These are phyloP conservation scores for Agrotis puta DNA, from an alignment of 2,888 invertebrate species.

Conservation along the genomic window DNA sequence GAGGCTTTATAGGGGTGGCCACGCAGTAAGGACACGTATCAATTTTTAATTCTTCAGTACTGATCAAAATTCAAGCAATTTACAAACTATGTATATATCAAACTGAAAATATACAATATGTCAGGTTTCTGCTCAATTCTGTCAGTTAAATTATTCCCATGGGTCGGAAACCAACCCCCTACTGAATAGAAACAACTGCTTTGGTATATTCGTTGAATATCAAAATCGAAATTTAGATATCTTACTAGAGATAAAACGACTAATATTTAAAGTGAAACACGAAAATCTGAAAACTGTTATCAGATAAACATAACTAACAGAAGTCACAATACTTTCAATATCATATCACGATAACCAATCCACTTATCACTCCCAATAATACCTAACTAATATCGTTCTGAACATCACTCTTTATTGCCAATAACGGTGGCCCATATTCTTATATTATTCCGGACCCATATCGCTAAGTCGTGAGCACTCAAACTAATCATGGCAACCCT, in stretches of 20 bases:
- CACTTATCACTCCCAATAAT: slow-evolving; percentile 27
- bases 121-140: no score
- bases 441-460: slow-evolving; percentile 4
- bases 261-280: not conserved
- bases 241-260: not conserved
- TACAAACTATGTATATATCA: no score
- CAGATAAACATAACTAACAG: not conserved
- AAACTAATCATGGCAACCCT: slow-evolving; percentile 67
- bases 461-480: slow-evolving; percentile 6
- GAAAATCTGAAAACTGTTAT: slow-evolving; percentile 7
- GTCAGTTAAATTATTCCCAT: no score
- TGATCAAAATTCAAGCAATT: no score
- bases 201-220: no score
- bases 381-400: slow-evolving; percentile 13
- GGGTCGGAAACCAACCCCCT: no score
- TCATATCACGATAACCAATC: slow-evolving; percentile 19
- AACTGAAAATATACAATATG: no score
- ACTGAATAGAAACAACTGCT: no score
- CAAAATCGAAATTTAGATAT: not conserved
- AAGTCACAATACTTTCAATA: slow-evolving; percentile 9
- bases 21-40: not conserved
- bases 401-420: slow-evolving; percentile 13
- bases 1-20: not conserved
- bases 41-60: not conserved
- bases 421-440: slow-evolving; percentile 13